Percentiles rank a stretch among this genome's conserved stretches.
Evolutionary conservation across 2,797 vertebrate species (phyloP).

Genomic region (Micromesistius poutassou): DNA sequence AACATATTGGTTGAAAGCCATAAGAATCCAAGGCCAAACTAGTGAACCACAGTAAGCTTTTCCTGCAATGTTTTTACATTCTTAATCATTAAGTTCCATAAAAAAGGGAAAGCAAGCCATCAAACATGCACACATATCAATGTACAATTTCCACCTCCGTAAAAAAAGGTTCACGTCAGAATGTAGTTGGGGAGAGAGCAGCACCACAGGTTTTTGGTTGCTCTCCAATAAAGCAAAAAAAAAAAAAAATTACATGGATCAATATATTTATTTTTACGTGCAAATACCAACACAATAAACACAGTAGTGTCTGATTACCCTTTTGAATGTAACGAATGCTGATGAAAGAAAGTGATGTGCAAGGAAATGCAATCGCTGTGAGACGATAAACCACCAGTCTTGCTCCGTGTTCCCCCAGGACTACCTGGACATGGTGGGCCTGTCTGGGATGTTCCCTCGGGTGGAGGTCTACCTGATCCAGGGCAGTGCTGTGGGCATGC

Average conservation of each 20-base stretch:
- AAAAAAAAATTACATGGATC: background rate
- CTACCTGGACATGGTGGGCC: constrained; percentile 77
- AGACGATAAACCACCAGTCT: background rate
- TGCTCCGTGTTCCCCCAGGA: constrained; percentile 60
- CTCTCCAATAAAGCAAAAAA: background rate
- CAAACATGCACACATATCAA: background rate
- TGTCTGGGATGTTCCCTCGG: constrained; percentile 78
- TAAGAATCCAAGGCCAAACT: background rate
- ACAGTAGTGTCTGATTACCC: background rate
- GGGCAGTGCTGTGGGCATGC: constrained; percentile 79
- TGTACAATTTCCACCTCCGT: background rate
- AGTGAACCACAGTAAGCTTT: background rate
- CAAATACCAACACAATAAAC: background rate
- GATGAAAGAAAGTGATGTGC: background rate
- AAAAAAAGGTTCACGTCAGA: background rate
- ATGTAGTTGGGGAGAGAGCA: background rate
- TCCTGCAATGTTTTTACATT: background rate
- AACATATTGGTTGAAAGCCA: too few relatives aligned
- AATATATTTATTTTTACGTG: background rate
- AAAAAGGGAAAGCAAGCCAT: background rate
- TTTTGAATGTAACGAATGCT: background rate
- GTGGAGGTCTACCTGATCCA: constrained; percentile 84
- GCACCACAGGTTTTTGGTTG: background rate
- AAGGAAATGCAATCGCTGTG: background rate
- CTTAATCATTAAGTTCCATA: background rate